A percentile compares a stretch with the other conserved stretches of the same genome.
phyloP scores from a whole-genome alignment of 2,888 invertebrate species.

The Andrena hattorfiana region DNA sequence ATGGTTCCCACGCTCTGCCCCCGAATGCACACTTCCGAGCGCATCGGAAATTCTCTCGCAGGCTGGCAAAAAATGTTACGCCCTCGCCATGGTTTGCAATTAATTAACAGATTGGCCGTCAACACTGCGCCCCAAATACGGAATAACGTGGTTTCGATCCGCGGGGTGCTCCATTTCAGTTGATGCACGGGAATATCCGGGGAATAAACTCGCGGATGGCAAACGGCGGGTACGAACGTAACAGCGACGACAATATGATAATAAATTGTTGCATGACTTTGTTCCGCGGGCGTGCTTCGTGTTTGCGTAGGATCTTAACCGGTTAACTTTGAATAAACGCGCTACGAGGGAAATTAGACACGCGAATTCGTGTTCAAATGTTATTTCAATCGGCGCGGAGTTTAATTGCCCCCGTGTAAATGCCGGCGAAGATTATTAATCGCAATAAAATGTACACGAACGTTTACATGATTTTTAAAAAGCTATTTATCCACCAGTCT shows the following conservation, averaged over 20 bases:
- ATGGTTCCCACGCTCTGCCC: slow-evolving; percentile 34
- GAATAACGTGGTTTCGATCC: not conserved
- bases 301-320: slow-evolving; percentile 31
- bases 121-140: not conserved
- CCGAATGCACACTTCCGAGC: slow-evolving; percentile 31
- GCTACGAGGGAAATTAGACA: slow-evolving; percentile 21
- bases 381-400: not conserved
- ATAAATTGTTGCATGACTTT: not conserved
- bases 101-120: slow-evolving; percentile 29
- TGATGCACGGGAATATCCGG: not conserved
- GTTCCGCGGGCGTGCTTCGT: not conserved
- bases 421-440: not conserved
- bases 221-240: not conserved
- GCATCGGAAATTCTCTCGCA: slow-evolving; percentile 9
- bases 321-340: slow-evolving; percentile 34
- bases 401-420: not conserved
- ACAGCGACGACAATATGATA: slow-evolving; percentile 11
- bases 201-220: not conserved
- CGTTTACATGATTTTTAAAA: not conserved
- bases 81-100: not conserved
- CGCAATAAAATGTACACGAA: not conserved
- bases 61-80: not conserved
- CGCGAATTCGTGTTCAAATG: slow-evolving; percentile 12
- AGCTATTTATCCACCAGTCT: not conserved
- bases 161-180: slow-evolving; percentile 2